A percentile compares a stretch with the other conserved stretches of the same genome.
Evolutionary conservation across 2,888 invertebrate genomes (phyloP).

Genomic region (Prenolepis imparis): DNA sequence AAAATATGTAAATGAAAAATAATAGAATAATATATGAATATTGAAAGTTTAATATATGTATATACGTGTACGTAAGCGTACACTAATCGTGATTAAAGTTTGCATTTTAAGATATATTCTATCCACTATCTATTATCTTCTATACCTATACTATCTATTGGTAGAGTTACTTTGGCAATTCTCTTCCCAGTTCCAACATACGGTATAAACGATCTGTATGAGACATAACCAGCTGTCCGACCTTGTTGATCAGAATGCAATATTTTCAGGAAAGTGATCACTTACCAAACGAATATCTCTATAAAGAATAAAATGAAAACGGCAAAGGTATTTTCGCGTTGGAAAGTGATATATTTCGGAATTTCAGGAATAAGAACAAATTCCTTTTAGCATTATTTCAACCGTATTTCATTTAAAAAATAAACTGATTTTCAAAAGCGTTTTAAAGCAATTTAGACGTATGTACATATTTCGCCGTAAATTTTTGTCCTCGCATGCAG

Average conservation of each 20-base stretch:
- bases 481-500: neutral
- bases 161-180: neutral
- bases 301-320: slow-evolving; percentile 31
- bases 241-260: slow-evolving; percentile 57
- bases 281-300: slow-evolving; percentile 62
- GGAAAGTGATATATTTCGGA: slow-evolving; percentile 5
- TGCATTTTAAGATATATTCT: neutral
- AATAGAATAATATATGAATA: neutral
- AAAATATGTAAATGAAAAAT: neutral
- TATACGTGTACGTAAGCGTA: neutral
- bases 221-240: slow-evolving; percentile 27
- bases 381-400: neutral
- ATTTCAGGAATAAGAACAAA: slow-evolving; percentile 21
- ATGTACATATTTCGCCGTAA: neutral
- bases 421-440: slow-evolving; percentile 4
- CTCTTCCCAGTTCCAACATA: slow-evolving; percentile 38
- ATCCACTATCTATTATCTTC: neutral
- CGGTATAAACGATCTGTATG: slow-evolving; percentile 35
- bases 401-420: neutral
- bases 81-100: neutral
- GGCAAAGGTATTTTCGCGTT: slow-evolving; percentile 6
- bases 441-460: too few species aligned
- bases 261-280: slow-evolving; percentile 65
- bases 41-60: neutral
- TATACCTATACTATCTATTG: neutral